Conservation (phyloP, 2,888 invertebrate species). For the Helleia helle region DNA sequence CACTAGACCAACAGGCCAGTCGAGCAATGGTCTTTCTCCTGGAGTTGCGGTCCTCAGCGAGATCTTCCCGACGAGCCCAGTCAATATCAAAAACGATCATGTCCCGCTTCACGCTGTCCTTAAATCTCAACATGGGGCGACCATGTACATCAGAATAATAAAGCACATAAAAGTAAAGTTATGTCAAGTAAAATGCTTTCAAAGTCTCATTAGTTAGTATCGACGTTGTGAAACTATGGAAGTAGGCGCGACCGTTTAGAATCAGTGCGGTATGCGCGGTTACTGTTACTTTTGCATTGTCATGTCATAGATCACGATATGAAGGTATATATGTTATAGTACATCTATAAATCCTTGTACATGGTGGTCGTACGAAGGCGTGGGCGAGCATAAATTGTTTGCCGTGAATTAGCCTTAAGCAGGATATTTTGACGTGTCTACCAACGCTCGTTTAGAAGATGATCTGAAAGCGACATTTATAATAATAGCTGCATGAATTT, state of each 20-base stretch:
- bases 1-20: no score
- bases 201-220: no score
- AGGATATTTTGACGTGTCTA: slow-evolving; percentile 55
- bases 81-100: no score
- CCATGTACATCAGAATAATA: no score
- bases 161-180: no score
- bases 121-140: no score
- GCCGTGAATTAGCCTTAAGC: slow-evolving; percentile 58
- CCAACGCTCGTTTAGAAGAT: slow-evolving; percentile 10
- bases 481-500: not conserved
- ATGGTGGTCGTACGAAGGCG: slow-evolving; percentile 58
- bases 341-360: slow-evolving; percentile 57
- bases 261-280: slow-evolving; percentile 33
- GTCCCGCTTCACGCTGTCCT: no score
- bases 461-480: not conserved
- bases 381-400: slow-evolving; percentile 61
- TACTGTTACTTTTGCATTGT: slow-evolving; percentile 35
- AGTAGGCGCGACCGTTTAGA: not conserved
- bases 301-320: slow-evolving; percentile 47
- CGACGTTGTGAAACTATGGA: no score
- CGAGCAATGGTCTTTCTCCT: no score
- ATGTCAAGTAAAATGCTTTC: no score
- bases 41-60: no score
- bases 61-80: no score
- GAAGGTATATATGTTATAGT: slow-evolving; percentile 45